These are phyloP conservation scores for Nycticorax nycticorax DNA, from an alignment of 2,113 vertebrate species.

Conservation along the genomic window DNA sequence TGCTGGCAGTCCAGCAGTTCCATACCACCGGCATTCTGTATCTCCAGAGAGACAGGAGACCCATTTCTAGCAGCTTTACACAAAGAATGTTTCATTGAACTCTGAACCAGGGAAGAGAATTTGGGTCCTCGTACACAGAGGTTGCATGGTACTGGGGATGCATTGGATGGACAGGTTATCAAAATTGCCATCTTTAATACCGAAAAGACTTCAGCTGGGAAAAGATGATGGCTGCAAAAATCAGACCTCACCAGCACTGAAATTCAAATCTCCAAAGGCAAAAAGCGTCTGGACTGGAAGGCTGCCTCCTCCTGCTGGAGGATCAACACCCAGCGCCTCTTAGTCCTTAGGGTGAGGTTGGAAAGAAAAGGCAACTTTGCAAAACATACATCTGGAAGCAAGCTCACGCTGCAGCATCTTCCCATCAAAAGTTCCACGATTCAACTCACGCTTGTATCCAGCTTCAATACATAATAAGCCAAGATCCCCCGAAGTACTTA, in stretches of 20 bases:
- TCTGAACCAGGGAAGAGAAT: background rate
- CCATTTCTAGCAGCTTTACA: background rate
- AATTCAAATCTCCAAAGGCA: background rate
- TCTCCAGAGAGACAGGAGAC: background rate
- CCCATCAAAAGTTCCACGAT: background rate
- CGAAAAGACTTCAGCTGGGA: background rate
- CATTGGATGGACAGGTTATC: background rate
- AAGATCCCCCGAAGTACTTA: constrained; percentile 11
- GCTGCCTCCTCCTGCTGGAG: background rate
- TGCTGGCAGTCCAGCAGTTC: background rate
- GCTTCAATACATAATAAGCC: background rate
- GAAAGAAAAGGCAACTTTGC: background rate
- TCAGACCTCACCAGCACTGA: background rate
- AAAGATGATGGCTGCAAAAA: background rate
- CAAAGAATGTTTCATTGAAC: background rate
- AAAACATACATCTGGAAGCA: background rate
- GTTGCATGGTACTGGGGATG: background rate
- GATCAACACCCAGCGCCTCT: background rate
- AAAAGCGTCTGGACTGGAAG: background rate
- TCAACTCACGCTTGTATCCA: background rate
- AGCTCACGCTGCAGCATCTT: background rate
- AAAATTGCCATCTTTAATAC: background rate
- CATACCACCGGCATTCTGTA: background rate
- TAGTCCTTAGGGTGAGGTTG: background rate
- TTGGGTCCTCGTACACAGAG: background rate